Percentiles rank a stretch among this genome's conserved stretches.
These are phyloP conservation scores for Scrobipalpa atriplicella DNA, from an alignment of 2,888 invertebrate genomes.

Conservation along the genomic window DNA sequence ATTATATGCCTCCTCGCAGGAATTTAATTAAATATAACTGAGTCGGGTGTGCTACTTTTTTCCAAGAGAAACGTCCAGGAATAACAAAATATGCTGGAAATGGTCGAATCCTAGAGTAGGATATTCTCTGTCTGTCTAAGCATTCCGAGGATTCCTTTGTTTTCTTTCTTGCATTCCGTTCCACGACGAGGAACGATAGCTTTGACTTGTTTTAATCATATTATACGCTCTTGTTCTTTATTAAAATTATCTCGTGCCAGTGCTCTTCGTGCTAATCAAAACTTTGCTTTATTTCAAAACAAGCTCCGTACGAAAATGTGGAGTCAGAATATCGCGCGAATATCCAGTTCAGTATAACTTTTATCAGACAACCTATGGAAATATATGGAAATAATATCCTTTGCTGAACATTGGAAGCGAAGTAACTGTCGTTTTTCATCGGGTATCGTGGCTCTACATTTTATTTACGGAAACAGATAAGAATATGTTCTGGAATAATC, in stretches of 20 bases:
- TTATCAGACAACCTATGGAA: slow-evolving; percentile 17
- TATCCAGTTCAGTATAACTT: slow-evolving; percentile 8
- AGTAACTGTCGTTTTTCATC: slow-evolving; percentile 18
- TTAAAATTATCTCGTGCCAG: slow-evolving; percentile 40
- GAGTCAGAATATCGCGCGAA: neutral
- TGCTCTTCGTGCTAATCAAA: slow-evolving; percentile 49
- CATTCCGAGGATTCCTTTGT: slow-evolving; percentile 23
- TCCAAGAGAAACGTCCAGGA: slow-evolving; percentile 43
- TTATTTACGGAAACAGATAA: slow-evolving; percentile 8
- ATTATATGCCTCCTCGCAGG: slow-evolving; percentile 39
- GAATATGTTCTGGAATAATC: neutral
- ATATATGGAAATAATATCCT: slow-evolving; percentile 17
- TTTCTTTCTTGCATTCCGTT: neutral
- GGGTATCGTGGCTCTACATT: slow-evolving; percentile 1
- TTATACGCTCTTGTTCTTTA: neutral
- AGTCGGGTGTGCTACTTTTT: slow-evolving; percentile 46
- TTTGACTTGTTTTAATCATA: neutral
- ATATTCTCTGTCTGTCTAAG: slow-evolving; percentile 24
- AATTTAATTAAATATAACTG: slow-evolving; percentile 61
- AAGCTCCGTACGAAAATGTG: slow-evolving; percentile 21
- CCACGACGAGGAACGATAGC: neutral
- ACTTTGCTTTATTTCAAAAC: slow-evolving; percentile 26
- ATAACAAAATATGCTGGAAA: slow-evolving; percentile 38
- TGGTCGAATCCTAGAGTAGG: slow-evolving; percentile 31
- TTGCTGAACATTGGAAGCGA: slow-evolving; percentile 7